Evolutionary conservation across 2,888 invertebrate genomes (phyloP).

Genomic region (Selenia dentaria): DNA sequence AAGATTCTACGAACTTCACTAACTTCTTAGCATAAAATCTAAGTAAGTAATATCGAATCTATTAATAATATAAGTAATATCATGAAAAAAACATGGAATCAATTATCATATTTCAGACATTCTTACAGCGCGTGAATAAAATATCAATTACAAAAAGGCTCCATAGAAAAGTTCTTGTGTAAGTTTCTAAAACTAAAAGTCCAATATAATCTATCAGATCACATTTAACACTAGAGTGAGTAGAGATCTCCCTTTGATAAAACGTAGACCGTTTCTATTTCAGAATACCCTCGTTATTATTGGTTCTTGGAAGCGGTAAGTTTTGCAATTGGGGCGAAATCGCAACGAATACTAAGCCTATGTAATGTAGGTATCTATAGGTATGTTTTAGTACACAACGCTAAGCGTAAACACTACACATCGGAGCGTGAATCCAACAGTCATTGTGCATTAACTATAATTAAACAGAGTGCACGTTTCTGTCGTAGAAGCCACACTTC

Average conservation of each 20-base stretch:
- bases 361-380: conserved; percentile 19
- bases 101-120: no score
- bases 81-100: no score
- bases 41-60: no score
- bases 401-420: conserved; percentile 35
- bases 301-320: conserved; percentile 36
- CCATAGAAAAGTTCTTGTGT: no score
- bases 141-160: no score
- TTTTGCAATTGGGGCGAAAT: conserved; percentile 43
- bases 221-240: conserved; percentile 54
- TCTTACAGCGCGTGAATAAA: no score
- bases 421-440: conserved; percentile 39
- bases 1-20: no score
- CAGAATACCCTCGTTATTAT: conserved; percentile 35
- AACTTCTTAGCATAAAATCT: no score
- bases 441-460: conserved; percentile 56
- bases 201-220: conserved; percentile 60
- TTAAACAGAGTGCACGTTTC: conserved; percentile 60
- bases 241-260: conserved; percentile 45
- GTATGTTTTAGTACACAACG: conserved; percentile 22
- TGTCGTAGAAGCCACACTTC: conserved; percentile 42
- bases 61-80: no score
- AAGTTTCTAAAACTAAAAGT: conserved; percentile 45
- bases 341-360: conserved; percentile 5
- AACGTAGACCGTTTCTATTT: conserved; percentile 36